These are phyloP conservation scores for Mesopsocus fuscifrons DNA, from an alignment of 2,888 invertebrate genomes.

Conservation along the genomic window DNA sequence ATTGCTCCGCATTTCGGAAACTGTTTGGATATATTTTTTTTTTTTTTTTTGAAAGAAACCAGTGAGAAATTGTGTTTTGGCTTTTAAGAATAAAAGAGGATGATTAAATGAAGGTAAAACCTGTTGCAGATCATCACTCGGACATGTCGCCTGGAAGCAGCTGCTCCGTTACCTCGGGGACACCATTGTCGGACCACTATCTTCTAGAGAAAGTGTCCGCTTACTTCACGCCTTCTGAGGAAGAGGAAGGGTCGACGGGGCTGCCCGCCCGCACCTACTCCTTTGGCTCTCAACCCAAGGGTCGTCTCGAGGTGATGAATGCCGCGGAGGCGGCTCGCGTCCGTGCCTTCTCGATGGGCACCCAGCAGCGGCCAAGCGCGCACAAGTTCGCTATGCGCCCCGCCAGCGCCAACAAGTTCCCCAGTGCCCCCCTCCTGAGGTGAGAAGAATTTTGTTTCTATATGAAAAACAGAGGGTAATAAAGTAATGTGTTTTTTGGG, in stretches of 20 bases:
- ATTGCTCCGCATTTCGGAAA: neutral
- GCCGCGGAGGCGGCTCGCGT: conserved; percentile 34
- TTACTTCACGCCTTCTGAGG: conserved; percentile 42
- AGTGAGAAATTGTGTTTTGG: neutral
- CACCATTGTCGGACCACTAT: conserved; percentile 69
- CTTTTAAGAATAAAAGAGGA: neutral
- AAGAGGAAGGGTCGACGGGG: conserved; percentile 33
- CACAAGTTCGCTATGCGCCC: neutral
- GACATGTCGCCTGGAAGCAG: conserved; percentile 43
- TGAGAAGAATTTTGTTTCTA: too few species aligned
- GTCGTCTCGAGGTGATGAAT: conserved; percentile 29
- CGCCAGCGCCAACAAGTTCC: too few species aligned
- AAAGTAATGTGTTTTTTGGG: too few species aligned
- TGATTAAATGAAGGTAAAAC: too few species aligned
- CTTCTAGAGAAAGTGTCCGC: conserved; percentile 64
- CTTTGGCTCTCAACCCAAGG: conserved; percentile 53
- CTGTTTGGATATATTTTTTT: too few species aligned
- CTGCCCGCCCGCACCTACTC: conserved; percentile 64
- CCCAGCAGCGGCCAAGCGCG: conserved; percentile 26
- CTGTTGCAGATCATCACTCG: conserved; percentile 20
- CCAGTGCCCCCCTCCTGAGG: conserved; percentile 48
- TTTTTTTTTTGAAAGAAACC: too few species aligned
- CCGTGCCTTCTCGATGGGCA: conserved; percentile 61
- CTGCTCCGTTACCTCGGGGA: conserved; percentile 58
- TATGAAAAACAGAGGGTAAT: too few species aligned